Evolutionary conservation across 2,113 vertebrate genomes (phyloP).

Genomic region (Lontra canadensis): DNA sequence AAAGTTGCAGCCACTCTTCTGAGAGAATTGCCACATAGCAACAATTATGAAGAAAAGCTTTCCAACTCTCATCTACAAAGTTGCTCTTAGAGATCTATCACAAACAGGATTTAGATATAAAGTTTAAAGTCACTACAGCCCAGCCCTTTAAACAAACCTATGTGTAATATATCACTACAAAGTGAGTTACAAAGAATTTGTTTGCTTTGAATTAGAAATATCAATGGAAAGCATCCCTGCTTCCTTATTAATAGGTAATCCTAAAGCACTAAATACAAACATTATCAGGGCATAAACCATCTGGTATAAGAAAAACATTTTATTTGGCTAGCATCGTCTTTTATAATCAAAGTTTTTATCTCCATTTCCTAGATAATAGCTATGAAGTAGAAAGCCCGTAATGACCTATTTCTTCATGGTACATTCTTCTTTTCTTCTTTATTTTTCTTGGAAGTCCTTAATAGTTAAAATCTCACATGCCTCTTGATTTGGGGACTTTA

Average conservation of each 20-base stretch:
- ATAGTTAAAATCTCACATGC: background rate
- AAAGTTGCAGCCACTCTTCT: background rate
- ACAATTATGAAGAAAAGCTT: constrained; percentile 44
- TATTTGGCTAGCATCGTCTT: constrained; percentile 70
- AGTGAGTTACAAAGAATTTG: constrained; percentile 77
- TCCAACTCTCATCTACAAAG: constrained; percentile 36
- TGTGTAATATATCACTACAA: constrained; percentile 70
- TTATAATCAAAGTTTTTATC: constrained; percentile 80
- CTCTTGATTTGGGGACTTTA: constrained; percentile 23
- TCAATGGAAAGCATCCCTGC: constrained; percentile 76
- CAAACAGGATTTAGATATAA: constrained; percentile 81
- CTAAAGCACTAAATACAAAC: constrained; percentile 80
- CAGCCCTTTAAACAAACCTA: constrained; percentile 80
- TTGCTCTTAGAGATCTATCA: constrained; percentile 49
- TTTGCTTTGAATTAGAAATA: constrained; percentile 77
- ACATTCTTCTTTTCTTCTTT: background rate
- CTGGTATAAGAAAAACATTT: constrained; percentile 83
- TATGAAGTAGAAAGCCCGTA: constrained; percentile 61
- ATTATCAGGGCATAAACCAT: constrained; percentile 78
- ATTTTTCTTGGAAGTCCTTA: constrained; percentile 25
- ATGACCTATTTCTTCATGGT: background rate
- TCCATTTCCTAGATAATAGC: constrained; percentile 74
- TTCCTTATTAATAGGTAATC: constrained; percentile 89
- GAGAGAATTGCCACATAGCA: background rate
- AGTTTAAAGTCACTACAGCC: constrained; percentile 68